Conservation (phyloP, 2,888 invertebrate genomes). For the Standfussiana lucernea region DNA sequence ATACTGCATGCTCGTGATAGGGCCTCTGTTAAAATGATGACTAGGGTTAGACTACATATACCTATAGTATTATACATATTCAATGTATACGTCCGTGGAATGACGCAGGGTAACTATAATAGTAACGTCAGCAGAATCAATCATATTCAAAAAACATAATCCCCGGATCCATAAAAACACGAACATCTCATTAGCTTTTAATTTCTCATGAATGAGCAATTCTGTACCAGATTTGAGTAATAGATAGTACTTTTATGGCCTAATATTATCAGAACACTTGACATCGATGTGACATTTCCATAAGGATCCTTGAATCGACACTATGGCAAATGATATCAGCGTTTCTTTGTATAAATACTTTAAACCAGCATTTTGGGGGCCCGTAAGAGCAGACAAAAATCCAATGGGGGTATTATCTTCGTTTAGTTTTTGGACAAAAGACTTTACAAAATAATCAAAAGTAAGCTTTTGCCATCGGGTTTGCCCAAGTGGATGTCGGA, state of each 20-base stretch:
- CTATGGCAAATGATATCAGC: slow-evolving; percentile 51
- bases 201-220: neutral
- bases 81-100: too few species aligned
- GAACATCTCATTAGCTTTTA: slow-evolving; percentile 13
- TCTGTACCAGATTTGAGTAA: slow-evolving; percentile 16
- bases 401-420: neutral
- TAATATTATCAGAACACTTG: slow-evolving; percentile 50
- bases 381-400: slow-evolving; percentile 1
- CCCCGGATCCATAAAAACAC: neutral
- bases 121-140: too few species aligned
- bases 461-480: neutral
- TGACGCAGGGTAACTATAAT: too few species aligned
- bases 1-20: too few species aligned
- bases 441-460: neutral
- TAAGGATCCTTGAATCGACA: slow-evolving; percentile 37
- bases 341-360: slow-evolving; percentile 59
- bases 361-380: slow-evolving; percentile 40
- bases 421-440: neutral
- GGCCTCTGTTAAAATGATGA: too few species aligned
- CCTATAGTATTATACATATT: too few species aligned
- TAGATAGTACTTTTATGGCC: slow-evolving; percentile 14
- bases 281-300: slow-evolving; percentile 47
- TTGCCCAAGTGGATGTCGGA: too few species aligned
- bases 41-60: too few species aligned
- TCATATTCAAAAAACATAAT: too few species aligned